Base-by-base conservation (phyloP, 2,888 invertebrate species). In the Diogma glabrata region DNA sequence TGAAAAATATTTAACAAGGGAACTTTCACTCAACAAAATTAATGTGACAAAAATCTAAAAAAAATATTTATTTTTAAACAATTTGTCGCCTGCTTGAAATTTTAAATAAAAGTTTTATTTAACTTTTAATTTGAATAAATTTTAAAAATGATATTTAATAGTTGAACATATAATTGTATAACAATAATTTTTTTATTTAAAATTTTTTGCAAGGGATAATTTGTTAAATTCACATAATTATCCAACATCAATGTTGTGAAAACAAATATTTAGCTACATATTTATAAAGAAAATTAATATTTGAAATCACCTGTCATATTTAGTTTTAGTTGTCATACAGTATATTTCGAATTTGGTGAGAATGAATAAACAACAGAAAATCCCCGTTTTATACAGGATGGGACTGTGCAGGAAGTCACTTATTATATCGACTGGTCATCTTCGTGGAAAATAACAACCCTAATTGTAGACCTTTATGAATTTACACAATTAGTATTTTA, bases 1-100 rank as follows among this genome's bases (percentile, higher is more conserved):
- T n/a, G 23, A 46, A 46, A 47, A 19, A 28, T 47, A 49, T 55
- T 51, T 43, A 59, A 65, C 67, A 70, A 69, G 70, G 69, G 64
- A 68, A 63, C 66, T 62, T 65, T 62, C 68, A 67, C 69, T 70
- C 70, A 70, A 65, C 69, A 70, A 69, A 70, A 70, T 67, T 69
- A 62, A 69, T 69, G 68, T 70, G 69, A 69, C 70, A 69, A 67
- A 61, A 58, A 49, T 23, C 33, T 46, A 28, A 38, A 14, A 30
- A 10, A 47, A 30, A 50, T n/a, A 51, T 52, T 36, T 43, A 36
- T 26, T n/a, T 51, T 22, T 43, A 43, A 22, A 22, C 33, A 53
- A 53, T 51, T 55, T 52, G 53, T 53, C 54, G 55, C 55, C 55
- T 53, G 51, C 45, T 40, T n/a, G n/a, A n/a, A n/a, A 22, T 43